Percentiles rank a stretch among this genome's conserved stretches.
Conservation (phyloP, 2,113 vertebrate species). For the Pongo abelii region DNA sequence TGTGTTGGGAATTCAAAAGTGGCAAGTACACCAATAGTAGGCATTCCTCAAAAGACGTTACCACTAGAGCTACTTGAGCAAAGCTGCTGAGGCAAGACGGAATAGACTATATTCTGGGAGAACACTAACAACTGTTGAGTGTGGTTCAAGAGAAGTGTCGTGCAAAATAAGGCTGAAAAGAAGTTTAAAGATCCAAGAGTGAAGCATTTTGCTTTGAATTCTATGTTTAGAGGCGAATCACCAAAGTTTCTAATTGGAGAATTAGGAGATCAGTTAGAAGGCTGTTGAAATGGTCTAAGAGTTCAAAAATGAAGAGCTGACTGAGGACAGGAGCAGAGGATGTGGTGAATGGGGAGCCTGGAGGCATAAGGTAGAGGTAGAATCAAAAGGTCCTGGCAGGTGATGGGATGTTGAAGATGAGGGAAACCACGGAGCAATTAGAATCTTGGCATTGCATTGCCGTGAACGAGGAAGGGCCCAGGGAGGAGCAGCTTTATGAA, state of each 20-base stretch:
- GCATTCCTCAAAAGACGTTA: neutral
- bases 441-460: neutral
- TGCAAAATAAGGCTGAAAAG: neutral
- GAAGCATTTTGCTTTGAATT: neutral
- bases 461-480: neutral
- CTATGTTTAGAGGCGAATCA: neutral
- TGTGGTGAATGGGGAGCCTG: neutral
- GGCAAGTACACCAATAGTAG: neutral
- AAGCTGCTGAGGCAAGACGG: neutral
- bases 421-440: neutral
- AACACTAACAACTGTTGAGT: neutral
- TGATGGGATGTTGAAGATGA: neutral
- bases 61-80: neutral
- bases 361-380: neutral
- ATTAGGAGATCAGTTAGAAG: neutral
- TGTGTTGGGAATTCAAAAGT: neutral
- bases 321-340: neutral
- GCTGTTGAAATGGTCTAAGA: neutral
- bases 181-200: neutral
- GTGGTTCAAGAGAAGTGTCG: neutral
- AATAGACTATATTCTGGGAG: neutral
- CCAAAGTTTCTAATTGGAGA: neutral
- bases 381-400: neutral
- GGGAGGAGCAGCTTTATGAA: neutral
- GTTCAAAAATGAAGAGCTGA: neutral